These are phyloP conservation scores for Lydus trimaculatus DNA, from an alignment of 2,888 invertebrate species.

Conservation along the genomic window DNA sequence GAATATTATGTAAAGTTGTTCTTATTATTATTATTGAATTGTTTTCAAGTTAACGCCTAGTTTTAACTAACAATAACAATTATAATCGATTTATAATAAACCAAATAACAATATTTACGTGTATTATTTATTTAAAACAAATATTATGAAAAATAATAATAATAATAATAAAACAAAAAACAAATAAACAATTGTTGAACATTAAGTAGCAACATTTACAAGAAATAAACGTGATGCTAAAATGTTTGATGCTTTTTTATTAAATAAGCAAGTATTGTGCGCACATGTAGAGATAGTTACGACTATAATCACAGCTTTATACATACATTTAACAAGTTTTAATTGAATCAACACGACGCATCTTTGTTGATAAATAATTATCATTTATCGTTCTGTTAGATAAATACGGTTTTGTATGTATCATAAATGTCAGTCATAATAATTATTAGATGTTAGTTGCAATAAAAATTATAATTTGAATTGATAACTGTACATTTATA, in stretches of 20 bases:
- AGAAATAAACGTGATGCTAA: no score
- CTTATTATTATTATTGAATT: not conserved
- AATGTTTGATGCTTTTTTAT: no score
- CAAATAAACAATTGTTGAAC: no score
- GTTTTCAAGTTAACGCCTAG: not conserved
- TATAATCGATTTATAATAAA: not conserved
- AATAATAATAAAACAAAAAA: no score
- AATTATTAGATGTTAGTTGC: not conserved
- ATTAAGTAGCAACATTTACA: no score
- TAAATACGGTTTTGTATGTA: not conserved
- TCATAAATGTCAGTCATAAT: not conserved
- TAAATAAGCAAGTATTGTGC: no score
- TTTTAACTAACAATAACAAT: not conserved
- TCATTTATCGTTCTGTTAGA: not conserved
- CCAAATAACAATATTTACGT: no score
- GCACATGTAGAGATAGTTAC: no score
- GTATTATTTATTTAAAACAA: no score
- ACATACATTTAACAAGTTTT: not conserved
- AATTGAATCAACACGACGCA: not conserved
- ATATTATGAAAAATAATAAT: no score
- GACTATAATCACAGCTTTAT: not conserved
- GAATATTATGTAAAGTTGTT: conserved; percentile 1
- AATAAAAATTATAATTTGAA: not conserved
- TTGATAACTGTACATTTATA: conserved; percentile 1
- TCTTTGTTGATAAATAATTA: not conserved